phyloP scores from a whole-genome alignment of 2,113 vertebrate genomes.

The Tachycineta bicolor region DNA sequence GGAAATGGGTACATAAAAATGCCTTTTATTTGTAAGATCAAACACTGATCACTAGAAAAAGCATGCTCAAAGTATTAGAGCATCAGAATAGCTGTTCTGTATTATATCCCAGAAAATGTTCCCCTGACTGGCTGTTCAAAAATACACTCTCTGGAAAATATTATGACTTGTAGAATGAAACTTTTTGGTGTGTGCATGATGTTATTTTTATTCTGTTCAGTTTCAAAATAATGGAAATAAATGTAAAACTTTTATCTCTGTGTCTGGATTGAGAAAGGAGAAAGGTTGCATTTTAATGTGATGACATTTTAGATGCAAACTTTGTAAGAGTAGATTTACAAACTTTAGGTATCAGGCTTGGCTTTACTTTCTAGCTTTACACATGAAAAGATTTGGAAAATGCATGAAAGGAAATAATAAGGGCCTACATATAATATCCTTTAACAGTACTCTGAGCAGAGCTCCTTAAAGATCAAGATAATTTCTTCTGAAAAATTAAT shows the following conservation, averaged over 20 bases:
- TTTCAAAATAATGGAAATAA: neutral
- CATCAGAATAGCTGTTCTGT: neutral
- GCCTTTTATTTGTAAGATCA: slow-evolving; percentile 2
- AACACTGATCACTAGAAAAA: neutral
- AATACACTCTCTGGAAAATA: neutral
- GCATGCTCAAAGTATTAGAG: neutral
- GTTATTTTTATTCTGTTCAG: neutral
- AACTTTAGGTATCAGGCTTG: neutral
- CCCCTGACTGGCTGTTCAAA: neutral
- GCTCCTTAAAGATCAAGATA: neutral
- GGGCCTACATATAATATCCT: neutral
- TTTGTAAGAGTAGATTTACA: neutral
- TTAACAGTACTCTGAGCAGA: neutral
- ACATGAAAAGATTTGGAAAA: neutral
- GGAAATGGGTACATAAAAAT: neutral
- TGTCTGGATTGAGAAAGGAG: neutral
- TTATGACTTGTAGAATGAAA: neutral
- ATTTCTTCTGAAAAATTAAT: neutral
- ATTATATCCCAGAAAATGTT: neutral
- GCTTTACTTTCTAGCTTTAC: neutral
- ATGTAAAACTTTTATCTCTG: neutral
- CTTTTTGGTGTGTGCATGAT: neutral
- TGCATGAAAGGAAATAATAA: neutral
- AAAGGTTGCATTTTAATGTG: neutral
- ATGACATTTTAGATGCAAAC: neutral